These are phyloP conservation scores for Carpatolechia fugitivella DNA, from an alignment of 2,888 invertebrate species.

Conservation along the genomic window DNA sequence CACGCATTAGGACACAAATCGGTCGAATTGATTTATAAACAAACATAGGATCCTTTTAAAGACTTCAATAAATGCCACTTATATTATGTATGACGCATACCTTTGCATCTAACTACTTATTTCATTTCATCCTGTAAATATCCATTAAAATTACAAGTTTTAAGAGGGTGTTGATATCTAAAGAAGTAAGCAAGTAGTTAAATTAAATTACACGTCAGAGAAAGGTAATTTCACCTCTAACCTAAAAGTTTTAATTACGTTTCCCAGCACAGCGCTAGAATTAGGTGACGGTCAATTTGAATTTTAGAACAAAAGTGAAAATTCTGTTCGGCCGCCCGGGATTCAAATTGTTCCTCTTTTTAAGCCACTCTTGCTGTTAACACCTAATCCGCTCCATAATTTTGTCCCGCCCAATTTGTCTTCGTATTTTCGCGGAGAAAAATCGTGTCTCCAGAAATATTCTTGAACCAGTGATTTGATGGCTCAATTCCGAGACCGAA, in stretches of 20 bases:
- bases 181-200: background rate
- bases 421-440: too few species aligned
- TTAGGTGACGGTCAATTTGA: background rate
- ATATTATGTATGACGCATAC: too few species aligned
- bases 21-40: too few species aligned
- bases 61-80: too few species aligned
- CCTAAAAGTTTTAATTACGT: constrained; percentile 3
- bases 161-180: too few species aligned
- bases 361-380: constrained; percentile 8
- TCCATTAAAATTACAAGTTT: background rate
- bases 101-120: too few species aligned
- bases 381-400: background rate
- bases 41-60: too few species aligned
- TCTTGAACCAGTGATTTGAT: too few species aligned
- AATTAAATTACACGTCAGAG: background rate
- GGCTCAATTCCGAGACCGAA: too few species aligned
- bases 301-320: background rate
- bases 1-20: too few species aligned
- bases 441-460: too few species aligned
- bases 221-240: constrained; percentile 15
- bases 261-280: background rate
- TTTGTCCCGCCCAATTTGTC: background rate
- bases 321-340: background rate
- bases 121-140: background rate
- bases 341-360: constrained; percentile 6